Evolutionary conservation across 2,113 vertebrate species (phyloP), one percentile per base, ranked within the genome.

Genomic region (Cichladusa arquata): DNA sequence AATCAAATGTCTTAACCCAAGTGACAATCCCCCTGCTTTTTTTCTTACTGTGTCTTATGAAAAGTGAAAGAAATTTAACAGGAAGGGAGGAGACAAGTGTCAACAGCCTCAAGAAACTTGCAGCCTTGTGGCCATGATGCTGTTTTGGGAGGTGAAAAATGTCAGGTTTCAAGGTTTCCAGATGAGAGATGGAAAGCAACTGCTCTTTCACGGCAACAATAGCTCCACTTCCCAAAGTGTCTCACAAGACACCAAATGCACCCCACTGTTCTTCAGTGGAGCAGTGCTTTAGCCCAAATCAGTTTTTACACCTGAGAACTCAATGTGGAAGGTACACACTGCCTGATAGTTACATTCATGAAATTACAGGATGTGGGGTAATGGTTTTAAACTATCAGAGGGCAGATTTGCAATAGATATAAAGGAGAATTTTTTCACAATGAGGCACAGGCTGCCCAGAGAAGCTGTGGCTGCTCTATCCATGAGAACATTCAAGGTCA

Each of bases 41-140:
- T 72, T 65, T 53, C 65, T 82, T 33, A 3, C 67, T 19, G 13
- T 25, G n/a, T 36, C 22, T 67, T 48, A 40, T 2, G n/a, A 38
- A 92, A 95, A 93, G 31, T 0, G 4, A 26, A 92, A 81, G n/a
- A 64, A 36, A 91, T 48, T n/a, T 36, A 50, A 70, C 67, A 95
- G 86, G 88, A 93, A 93, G 82, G 93, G 72, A 92, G 89, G 82
- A 86, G 42, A 65, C 61, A 82, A 80, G 50, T 26, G 58, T 57
- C 36, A 91, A 50, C 19, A 79, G 40, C 61, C 56, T 66, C 57
- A 45, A 50, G 34, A 76, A 60, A 64, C 25, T 26, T 36, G 31
- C 13, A 60, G 71, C 53, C 36, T 72, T 54, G 66, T 47, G 74
- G 57, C 28, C 20, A 12, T 4, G 14, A 38, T 36, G 26, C 34